Percentiles rank a stretch among this genome's conserved stretches.
Evolutionary conservation across 2,797 vertebrate species (phyloP).

Genomic region (Basileuterus tristriatus): DNA sequence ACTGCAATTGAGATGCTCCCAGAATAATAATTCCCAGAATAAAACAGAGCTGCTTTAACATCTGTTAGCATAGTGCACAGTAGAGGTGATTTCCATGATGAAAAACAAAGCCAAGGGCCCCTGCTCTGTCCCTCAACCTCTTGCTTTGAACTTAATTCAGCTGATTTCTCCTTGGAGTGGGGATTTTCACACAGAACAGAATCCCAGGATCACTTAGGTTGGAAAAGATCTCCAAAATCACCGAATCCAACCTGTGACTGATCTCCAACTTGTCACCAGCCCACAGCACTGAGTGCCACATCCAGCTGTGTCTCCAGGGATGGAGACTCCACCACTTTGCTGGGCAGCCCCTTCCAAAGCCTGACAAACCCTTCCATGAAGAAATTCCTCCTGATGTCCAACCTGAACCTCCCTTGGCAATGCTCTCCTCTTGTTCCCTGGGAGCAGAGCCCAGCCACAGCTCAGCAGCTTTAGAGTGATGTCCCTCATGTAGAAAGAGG

Average conservation of each 20-base stretch:
- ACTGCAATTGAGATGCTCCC: neutral
- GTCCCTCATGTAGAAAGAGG: neutral
- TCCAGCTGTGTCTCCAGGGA: neutral
- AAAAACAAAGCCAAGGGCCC: neutral
- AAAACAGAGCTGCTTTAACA: neutral
- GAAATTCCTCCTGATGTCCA: neutral
- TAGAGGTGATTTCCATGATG: neutral
- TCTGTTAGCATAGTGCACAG: neutral
- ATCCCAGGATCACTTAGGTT: neutral
- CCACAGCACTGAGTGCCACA: neutral
- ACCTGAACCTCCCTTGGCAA: neutral
- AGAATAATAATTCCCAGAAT: neutral
- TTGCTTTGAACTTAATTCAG: neutral
- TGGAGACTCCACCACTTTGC: neutral
- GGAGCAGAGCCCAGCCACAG: neutral
- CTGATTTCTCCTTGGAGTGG: neutral
- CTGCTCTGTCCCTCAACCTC: neutral
- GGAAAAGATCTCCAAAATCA: neutral
- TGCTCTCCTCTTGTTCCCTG: neutral
- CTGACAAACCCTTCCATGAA: neutral
- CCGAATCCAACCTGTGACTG: rapidly evolving
- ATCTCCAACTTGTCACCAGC: neutral
- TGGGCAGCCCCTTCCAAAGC: neutral
- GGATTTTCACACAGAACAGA: neutral
- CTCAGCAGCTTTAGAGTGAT: neutral